Percentiles rank a stretch among this genome's conserved stretches.
Evolutionary conservation across 2,113 vertebrate species (phyloP).

Genomic region (Poecile atricapillus): DNA sequence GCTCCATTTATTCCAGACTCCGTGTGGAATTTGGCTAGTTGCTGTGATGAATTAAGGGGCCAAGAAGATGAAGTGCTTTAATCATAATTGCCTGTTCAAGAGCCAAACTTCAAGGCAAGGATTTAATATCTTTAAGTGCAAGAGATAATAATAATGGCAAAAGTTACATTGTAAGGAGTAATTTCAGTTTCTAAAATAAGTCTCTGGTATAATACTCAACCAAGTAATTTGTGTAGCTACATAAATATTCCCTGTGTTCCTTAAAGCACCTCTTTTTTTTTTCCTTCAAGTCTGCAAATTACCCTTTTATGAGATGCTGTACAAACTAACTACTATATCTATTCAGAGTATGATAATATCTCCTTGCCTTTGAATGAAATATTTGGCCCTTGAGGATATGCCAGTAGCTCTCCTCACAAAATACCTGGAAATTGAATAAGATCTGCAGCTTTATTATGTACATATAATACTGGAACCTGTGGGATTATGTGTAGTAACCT

Average conservation of each 20-base stretch:
- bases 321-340: constrained; percentile 40
- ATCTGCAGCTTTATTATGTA: constrained; percentile 47
- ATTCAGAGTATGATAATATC: constrained; percentile 40
- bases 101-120: not conserved
- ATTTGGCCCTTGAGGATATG: constrained; percentile 51
- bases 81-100: not conserved
- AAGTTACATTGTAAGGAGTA: not conserved
- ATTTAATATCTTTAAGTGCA: constrained; percentile 29
- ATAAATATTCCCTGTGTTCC: constrained; percentile 49
- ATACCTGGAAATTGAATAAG: constrained; percentile 53
- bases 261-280: constrained; percentile 23
- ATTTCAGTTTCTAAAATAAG: constrained; percentile 23
- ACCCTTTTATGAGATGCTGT: constrained; percentile 53
- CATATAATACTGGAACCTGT: not conserved
- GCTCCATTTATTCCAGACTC: not conserved
- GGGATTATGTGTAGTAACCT: constrained; percentile 26
- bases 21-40: not conserved
- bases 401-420: constrained; percentile 17
- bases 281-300: constrained; percentile 21
- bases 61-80: constrained; percentile 13
- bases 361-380: constrained; percentile 47
- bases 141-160: constrained; percentile 16
- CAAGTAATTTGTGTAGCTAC: constrained; percentile 43
- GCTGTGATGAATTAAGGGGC: not conserved
- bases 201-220: not conserved